Base-by-base conservation (phyloP, 2,797 vertebrate species). In the Spheniscus humboldti region DNA sequence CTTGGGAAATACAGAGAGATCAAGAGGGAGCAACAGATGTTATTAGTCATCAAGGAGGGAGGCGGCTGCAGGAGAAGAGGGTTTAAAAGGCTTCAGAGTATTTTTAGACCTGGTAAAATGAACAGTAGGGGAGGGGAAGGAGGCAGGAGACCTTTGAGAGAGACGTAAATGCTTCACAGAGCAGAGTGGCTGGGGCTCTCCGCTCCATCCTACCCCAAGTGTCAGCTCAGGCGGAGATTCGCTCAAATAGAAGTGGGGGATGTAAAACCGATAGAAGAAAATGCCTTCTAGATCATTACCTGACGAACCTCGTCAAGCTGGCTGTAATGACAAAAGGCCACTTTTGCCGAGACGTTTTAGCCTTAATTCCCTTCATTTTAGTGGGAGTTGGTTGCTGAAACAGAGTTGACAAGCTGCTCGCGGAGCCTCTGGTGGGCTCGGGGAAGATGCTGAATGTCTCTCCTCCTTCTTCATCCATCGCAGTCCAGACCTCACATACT, bases 91-190 rank as follows among this genome's bases (percentile, higher is more conserved):
- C 71, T 93, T 64, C 8, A 0, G 55, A 78, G 37, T 97, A 95
- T 96, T 97, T 96, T 95, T 96, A 96, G 94, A 95, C 23, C 47
- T 92, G 59, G 83, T 88, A 59, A 95, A 94, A 90, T 86, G 90
- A 96, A 90, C 82, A 90, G 73, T 28, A 11, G 31, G 10, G 30
- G 37, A 39, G 24, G 13, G 6, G 33, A 14, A 64, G 64, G 39
- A 78, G 20, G 41, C 64, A 78, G 50, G 71, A 88, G 88, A 88
- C 78, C 83, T 93, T 73, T 56, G 57, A 79, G 71, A 79, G 67
- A 63, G 63, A 72, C 0, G 0, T 75, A 75, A 93, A 39, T 20
- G 53, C 69, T 80, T 80, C 47, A 4, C 3, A 2, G 43, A 62
- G n/a, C 48, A 33, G n/a, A 59, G 64, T 10, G 22, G 35, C 30